Conservation (phyloP, 2,113 vertebrate genomes). For the Zosterops hypoxanthus region DNA sequence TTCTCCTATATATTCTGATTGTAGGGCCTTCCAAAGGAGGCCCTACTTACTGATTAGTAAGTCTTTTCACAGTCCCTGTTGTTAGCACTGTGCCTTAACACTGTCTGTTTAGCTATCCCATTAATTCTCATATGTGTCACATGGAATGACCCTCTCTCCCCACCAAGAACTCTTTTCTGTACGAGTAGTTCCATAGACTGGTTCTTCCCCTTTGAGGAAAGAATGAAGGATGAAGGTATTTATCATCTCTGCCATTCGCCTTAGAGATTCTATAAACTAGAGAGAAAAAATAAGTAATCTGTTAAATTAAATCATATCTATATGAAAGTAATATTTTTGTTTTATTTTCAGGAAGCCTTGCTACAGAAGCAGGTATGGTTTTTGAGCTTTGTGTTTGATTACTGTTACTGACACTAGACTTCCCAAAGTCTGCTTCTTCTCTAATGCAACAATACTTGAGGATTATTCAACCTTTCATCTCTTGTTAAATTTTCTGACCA, state of each 20-base stretch:
- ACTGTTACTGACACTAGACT: background rate
- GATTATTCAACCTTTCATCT: background rate
- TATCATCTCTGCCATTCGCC: background rate
- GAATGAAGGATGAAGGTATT: constrained; percentile 2
- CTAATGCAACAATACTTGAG: background rate
- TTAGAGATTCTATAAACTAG: constrained; percentile 6
- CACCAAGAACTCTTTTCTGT: background rate
- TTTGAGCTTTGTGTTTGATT: background rate
- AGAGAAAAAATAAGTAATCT: constrained; percentile 20
- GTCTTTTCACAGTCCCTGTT: background rate
- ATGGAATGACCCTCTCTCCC: background rate
- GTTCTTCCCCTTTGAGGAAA: background rate
- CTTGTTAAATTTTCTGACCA: background rate
- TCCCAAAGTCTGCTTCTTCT: background rate
- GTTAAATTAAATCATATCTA: background rate
- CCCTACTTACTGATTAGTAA: background rate
- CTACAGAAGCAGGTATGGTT: constrained; percentile 78
- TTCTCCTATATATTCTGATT: background rate
- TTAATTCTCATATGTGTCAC: background rate
- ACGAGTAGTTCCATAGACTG: background rate
- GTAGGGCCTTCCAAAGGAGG: background rate
- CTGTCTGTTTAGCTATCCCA: background rate
- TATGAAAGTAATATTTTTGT: constrained; percentile 47
- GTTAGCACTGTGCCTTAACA: background rate
- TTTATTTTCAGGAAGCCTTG: constrained; percentile 75